Evolutionary conservation across 37 sponge, comb jelly and placozoan genomes (phyloP), one percentile per base, ranked within the genome.

Genomic region (Beroe ovata): DNA sequence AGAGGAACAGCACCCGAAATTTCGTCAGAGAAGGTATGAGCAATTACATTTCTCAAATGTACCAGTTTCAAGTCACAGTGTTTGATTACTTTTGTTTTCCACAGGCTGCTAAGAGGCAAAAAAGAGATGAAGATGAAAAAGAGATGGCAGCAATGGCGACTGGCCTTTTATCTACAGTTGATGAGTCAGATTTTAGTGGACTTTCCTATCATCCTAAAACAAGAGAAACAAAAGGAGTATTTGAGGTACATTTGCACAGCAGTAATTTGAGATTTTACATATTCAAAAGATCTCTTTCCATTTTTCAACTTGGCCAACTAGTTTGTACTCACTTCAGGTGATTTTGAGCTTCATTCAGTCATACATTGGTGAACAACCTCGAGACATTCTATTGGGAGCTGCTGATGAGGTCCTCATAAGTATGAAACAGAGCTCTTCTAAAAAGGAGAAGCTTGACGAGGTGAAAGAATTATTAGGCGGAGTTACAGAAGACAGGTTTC

Each of bases 351-450:
- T 98, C 91, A 93, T 98, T 33, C 95, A 94, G 63, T 90, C 92
- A 64, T 71, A 34, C 30, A 93, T 98, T 71, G 99, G 97, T 2
- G 95, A 95, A 32, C 91, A 96, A 92, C 98, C 99, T 1, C 90
- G 96, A 28, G 99, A 98, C 64, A 94, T 98, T 38, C 89, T 98
- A 28, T 94, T 94, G 72, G 99, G 94, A 60, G 99, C 99, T n/a
- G 96, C 94, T 8, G 99, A 96, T 88, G 99, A 96, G 72, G 96
- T 96, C n/a, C 91, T 96, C n/a, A 91, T 93, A 26, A 94, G 95
- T 14, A 81, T 98, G 59, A 98, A 96, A 64, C 92, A 94, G 2
- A 18, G 6, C 0, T 1, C 33, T 66, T 66, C 69, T 18, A 94
- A 94, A 71, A 93, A 89, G 59, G 96, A 98, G 72, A 95, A 98